Base-by-base conservation (phyloP, 2,113 vertebrate species). In the Xiphias gladius region DNA sequence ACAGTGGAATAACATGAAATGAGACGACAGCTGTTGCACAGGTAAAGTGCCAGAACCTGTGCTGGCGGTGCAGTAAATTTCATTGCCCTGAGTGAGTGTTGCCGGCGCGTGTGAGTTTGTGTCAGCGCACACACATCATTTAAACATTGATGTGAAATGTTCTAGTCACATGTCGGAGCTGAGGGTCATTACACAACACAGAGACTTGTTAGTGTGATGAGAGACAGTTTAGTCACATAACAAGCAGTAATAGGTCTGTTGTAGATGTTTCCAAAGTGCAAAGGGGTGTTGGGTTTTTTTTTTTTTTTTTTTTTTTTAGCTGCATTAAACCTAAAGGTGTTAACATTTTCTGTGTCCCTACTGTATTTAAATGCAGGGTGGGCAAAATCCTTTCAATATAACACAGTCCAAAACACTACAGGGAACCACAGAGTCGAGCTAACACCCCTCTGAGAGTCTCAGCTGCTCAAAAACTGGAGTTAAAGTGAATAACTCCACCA, bases 41-140 rank as follows among this genome's bases (percentile, higher is more conserved):
- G 17, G 13, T 35, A 26, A 80, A 74, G 63, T 77, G 75, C 61
- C 79, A 32, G 46, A 54, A 90, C 86, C 37, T 68, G 78, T 73
- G 41, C 43, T 48, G n/a, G 69, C 22, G 8, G 20, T 50, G 19
- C 20, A 12, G 28, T 52, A 30, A 10, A 35, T 37, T 26, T 80
- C 7, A 64, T 4, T 2, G 0, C 19, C n/a, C 5, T 59, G 52
- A 24, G 10, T 35, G 37, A 28, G 28, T 41, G n/a, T 71, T 39
- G 14, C 5, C 0, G 1, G 9, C 9, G 14, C n/a, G 32, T 46
- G 3, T 2, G 12, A 48, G 64, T 24, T 73, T 1, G 28, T 22
- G 11, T 73, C 10, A 0, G 24, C 7, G 12, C 30, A 22, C 54
- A 3, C 54, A 69, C 37, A 10, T 35, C 52, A 1, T 26, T 61